Evolutionary conservation across 2,113 vertebrate species (phyloP), one percentile per base, ranked within the genome.

Genomic region (Sturnus vulgaris): DNA sequence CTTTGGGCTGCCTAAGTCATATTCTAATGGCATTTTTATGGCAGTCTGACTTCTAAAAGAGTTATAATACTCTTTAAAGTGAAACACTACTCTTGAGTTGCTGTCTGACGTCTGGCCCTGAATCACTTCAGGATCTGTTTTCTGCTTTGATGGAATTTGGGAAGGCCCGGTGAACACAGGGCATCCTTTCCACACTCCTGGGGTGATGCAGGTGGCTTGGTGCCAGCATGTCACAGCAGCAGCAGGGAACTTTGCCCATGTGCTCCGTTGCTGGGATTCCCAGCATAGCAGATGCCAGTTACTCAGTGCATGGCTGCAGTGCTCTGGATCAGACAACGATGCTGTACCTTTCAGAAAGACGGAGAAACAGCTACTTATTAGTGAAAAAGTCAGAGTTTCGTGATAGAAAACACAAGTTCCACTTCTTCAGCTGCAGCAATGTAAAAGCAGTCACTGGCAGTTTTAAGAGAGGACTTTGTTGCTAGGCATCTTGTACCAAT

Each of bases 111-210:
- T 44, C n/a, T 27, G 17, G n/a, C 15, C 20, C 39, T 37, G 24
- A 42, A 25, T 61, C 4, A 1, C 31, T 56, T 79, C 19, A 53
- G 46, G 61, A 44, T 72, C 27, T 31, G 30, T 73, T 69, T 92
- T 93, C 20, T 57, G 50, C 63, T 82, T 33, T 39, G 83, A 42
- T 50, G 35, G 66, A 16, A 21, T 69, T 50, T 69, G 55, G 69
- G 50, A 31, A 42, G 28, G 44, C 15, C 3, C 0, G 0, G 33
- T 31, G 50, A 76, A 5, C 42, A 15, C 22, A 12, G 1, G 1
- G 21, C 50, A 68, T 60, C 82, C 73, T 69, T 68, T 37, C 61
- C 7, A 4, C 28, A 0, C 39, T 56, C 27, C 39, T 37, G 47
- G 31, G 31, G 8, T 9, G 60, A 18, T 42, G 8, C 9, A 50